Evolutionary conservation across 2,888 invertebrate genomes (phyloP).

Genomic region (Onchidella celtica): DNA sequence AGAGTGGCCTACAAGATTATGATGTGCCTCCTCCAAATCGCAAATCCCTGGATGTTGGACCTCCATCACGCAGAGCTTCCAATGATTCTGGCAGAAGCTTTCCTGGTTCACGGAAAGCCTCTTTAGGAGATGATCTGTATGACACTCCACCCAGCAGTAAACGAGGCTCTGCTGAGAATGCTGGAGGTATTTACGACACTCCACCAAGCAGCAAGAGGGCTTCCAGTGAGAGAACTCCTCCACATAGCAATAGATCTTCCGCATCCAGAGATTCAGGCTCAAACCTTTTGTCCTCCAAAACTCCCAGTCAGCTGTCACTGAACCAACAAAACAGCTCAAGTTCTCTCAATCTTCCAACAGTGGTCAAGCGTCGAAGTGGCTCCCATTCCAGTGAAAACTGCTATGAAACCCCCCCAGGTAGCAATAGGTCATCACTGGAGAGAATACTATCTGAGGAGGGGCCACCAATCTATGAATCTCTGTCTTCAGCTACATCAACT

Average conservation of each 20-base stretch:
- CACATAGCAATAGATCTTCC: constrained; percentile 52
- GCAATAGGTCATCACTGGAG: constrained; percentile 54
- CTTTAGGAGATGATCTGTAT: constrained; percentile 41
- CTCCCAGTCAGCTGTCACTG: constrained; percentile 18
- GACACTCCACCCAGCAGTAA: constrained; percentile 40
- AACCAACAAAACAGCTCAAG: background rate
- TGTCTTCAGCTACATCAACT: constrained; percentile 32
- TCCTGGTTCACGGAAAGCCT: constrained; percentile 34
- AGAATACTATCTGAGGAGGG: constrained; percentile 50
- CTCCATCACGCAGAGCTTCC: constrained; percentile 23
- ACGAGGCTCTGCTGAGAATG: constrained; percentile 13
- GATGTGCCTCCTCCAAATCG: constrained; percentile 65
- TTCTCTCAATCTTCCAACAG: constrained; percentile 4
- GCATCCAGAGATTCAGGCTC: constrained; percentile 41
- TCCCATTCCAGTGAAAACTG: constrained; percentile 42
- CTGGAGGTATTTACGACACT: constrained; percentile 59
- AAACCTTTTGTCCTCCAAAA: background rate
- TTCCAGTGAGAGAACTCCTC: constrained; percentile 53
- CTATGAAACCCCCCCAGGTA: constrained; percentile 54
- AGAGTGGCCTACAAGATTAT: constrained; percentile 61
- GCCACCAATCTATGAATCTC: constrained; percentile 46
- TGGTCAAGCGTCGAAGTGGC: constrained; percentile 14
- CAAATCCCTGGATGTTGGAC: constrained; percentile 18
- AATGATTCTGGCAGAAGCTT: background rate
- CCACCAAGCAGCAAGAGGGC: constrained; percentile 60